Evolutionary conservation across 2,888 invertebrate species (phyloP), one percentile per base, ranked within the genome.

Genomic region (Trichopoda pennipes): DNA sequence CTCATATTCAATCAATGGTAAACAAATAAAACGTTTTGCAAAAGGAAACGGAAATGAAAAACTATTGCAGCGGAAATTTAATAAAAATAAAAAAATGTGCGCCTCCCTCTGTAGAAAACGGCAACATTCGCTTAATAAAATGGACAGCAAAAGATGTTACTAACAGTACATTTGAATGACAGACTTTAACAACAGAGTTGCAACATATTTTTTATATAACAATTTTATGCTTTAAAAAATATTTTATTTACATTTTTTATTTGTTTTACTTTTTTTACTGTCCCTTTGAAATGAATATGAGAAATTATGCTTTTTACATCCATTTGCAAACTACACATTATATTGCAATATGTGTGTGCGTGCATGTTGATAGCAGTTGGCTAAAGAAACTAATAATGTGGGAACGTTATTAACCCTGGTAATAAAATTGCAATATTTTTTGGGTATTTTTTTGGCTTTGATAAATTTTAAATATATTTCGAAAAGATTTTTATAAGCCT

Each of bases 41-140:
- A 75, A 64, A 47, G 79, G 79, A 80, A 63, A 49, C 68, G 79
- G 79, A 80, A 74, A 74, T 69, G 49, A 63, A 74, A 68, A 80
- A 74, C 69, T 69, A 80, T 74, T 69, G 80, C 74, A 80, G 74
- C 80, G 74, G 69, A 74, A 80, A 80, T 80, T 80, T 69, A 74
- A 69, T 80, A 69, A 80, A 75, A 69, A 80, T 63, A 74, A 64
- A 69, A 80, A 69, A 74, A 64, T 64, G 55, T 69, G 68, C 49
- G 63, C 14, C 16, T 14, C 51, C 14, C 16, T 14, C 51, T 70
- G 21, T 19, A 32, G 23, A 66, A 66, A 51, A 75, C 53, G 16
- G 42, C 3, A n/a, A n/a, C n/a, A 72, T 42, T 9, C 16, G 23
- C 21, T 56, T 21, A 42, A 23, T 51, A 16, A 51, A 44, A 23